Base-by-base conservation (phyloP, 2,888 invertebrate genomes). In the Taenaris catops region DNA sequence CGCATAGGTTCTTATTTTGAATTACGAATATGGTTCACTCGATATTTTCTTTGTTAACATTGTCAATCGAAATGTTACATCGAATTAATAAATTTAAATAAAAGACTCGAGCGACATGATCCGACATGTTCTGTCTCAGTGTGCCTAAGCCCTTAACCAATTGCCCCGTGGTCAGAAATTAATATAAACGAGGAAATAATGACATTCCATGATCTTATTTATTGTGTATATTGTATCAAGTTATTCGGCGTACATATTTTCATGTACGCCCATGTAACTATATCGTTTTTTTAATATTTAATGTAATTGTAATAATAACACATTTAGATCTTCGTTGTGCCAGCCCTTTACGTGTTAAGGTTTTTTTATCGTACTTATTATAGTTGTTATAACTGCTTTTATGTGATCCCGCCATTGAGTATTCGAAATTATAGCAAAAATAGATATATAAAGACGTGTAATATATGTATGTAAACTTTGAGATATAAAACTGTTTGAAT, bases 151-250 rank as follows among this genome's bases (percentile, higher is more conserved):
- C 17, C 10, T 14, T 23, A 17, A 6, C 32, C 24, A 58, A 63
- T 58, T 52, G 51, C 53, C 55, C 52, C 63, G 60, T 61, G 48
- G 57, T 57, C 55, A 56, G 62, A 19, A 1, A 19, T 3, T 14
- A 56, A 48, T 53, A 61, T 65, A 65, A 60, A 65, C 59, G 46
- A 58, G 62, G 59, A 71, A 79, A 71, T 74, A 70, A 70, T 71
- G 74, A 84, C 84, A 86, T 86, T 86, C 84, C 84, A 86, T 80
- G 78, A 75, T 83, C 72, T 83, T 76, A 86, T 83, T 86, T 86
- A 86, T 86, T 86, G 72, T 86, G 80, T 84, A 84, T 79, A 83
- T 80, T 80, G 65, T n/a, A n/a, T 76, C 69, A 58, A 3, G 68
- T 67, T 64, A 55, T 63, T 61, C 63, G 63, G 52, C 78, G 60